These are phyloP conservation scores for Drosophila ezoana DNA, from an alignment of 2,888 invertebrate genomes.

Conservation along the genomic window DNA sequence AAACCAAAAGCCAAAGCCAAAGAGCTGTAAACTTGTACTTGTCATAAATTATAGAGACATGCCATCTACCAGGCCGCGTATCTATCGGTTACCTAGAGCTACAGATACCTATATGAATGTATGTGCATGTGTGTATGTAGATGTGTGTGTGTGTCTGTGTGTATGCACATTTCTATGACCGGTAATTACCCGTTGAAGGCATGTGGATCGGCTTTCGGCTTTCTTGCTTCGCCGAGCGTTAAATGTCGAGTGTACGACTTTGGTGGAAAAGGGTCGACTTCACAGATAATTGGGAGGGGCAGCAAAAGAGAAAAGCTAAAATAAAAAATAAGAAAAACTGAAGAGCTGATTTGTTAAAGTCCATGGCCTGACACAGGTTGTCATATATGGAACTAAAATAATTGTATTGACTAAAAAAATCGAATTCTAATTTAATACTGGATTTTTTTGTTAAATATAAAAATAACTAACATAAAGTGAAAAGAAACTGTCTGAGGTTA, in stretches of 20 bases:
- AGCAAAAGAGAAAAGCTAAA: neutral
- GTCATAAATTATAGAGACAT: constrained; percentile 71
- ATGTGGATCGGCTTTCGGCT: constrained; percentile 45
- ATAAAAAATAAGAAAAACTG: neutral
- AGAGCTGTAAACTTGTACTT: constrained; percentile 65
- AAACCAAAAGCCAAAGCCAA: constrained; percentile 19
- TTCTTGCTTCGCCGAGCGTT: constrained; percentile 53
- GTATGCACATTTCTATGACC: constrained; percentile 31
- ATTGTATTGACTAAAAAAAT: neutral
- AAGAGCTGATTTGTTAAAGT: constrained; percentile 6
- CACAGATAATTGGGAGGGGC: constrained; percentile 30
- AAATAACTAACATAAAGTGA: no score
- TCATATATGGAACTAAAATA: neutral
- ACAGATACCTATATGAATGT: neutral
- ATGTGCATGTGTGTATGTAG: neutral
- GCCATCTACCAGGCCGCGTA: constrained; percentile 32
- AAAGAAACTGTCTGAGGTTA: no score
- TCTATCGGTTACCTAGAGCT: constrained; percentile 24
- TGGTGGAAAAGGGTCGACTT: constrained; percentile 22
- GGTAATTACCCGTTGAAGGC: constrained; percentile 54
- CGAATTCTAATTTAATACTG: neutral
- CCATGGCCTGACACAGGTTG: constrained; percentile 4
- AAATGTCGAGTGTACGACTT: constrained; percentile 42
- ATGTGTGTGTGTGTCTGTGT: neutral
- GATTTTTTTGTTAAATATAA: no score